A percentile compares a stretch with the other conserved stretches of the same genome.
Evolutionary conservation across 2,797 vertebrate species (phyloP).

Genomic region (Clarias platycephalus): DNA sequence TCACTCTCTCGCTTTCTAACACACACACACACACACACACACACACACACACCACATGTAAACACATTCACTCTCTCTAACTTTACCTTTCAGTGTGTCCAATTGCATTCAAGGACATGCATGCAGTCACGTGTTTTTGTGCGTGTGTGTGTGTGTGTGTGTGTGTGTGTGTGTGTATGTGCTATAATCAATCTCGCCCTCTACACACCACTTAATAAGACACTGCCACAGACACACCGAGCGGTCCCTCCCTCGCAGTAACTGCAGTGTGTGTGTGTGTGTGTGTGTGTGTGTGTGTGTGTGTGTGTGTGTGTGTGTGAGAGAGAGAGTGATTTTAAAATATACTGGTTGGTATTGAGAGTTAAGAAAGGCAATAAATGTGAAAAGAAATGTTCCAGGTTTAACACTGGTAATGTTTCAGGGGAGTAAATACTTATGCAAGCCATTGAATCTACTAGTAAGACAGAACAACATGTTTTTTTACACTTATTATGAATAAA

Average conservation of each 20-base stretch:
- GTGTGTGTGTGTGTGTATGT: too few relatives aligned
- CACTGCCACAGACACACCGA: background rate
- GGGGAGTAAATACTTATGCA: background rate
- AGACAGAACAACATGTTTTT: background rate
- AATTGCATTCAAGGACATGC: constrained; percentile 43
- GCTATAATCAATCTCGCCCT: constrained; percentile 46
- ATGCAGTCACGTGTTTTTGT: background rate
- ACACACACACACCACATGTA: background rate
- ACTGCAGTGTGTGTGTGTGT: background rate
- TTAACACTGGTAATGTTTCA: background rate
- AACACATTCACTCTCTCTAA: background rate
- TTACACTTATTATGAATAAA: too few relatives aligned
- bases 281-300: too few relatives aligned
- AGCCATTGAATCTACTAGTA: background rate
- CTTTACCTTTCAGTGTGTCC: constrained; percentile 23
- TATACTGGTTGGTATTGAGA: background rate
- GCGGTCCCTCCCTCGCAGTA: background rate
- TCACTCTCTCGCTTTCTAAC: background rate
- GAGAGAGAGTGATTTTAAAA: background rate
- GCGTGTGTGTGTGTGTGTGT: constrained; percentile 13
- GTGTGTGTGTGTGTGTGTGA: too few relatives aligned
- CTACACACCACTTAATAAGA: background rate
- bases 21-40: background rate
- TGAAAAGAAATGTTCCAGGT: background rate
- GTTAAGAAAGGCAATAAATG: background rate